Percentiles rank a stretch among this genome's conserved stretches.
phyloP scores from a whole-genome alignment of 2,888 invertebrate species.

The Trypoxylon attenuatum region DNA sequence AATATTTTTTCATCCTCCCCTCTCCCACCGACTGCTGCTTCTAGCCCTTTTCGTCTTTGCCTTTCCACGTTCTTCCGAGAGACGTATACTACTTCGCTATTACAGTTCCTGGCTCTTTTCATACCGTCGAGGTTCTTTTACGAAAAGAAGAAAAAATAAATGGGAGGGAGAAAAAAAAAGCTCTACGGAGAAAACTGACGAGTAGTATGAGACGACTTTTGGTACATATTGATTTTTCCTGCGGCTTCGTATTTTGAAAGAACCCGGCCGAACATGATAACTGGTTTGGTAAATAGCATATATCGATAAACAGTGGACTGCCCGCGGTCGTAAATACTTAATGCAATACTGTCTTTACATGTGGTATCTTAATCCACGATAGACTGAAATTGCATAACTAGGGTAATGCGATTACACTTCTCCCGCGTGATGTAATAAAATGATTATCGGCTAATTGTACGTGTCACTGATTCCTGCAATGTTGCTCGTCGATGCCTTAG shows the following conservation, averaged over 20 bases:
- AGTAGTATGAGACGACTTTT: background rate
- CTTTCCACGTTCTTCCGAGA: conserved; percentile 1
- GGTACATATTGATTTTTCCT: conserved; percentile 7
- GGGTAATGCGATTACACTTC: background rate
- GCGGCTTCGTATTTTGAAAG: background rate
- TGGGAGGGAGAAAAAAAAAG: conserved; percentile 6
- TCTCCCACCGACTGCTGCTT: no score
- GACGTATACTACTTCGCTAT: conserved; percentile 1
- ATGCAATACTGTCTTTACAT: background rate
- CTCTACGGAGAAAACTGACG: background rate
- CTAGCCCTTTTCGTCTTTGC: no score
- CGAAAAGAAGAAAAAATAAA: conserved; percentile 7
- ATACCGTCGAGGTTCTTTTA: conserved; percentile 3
- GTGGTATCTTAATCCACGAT: background rate
- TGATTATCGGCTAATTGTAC: background rate
- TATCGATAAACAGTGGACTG: background rate
- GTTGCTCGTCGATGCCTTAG: no score
- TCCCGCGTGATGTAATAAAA: background rate
- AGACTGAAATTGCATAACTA: background rate
- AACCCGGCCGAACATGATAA: background rate
- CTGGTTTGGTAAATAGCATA: background rate
- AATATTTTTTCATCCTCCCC: conserved; percentile 29
- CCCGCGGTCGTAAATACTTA: background rate
- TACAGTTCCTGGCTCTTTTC: conserved; percentile 12
- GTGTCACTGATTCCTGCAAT: background rate